Percentiles rank a stretch among this genome's conserved stretches.
Evolutionary conservation across 2,888 invertebrate species (phyloP).

Genomic region (Bhutanitis thaidina): DNA sequence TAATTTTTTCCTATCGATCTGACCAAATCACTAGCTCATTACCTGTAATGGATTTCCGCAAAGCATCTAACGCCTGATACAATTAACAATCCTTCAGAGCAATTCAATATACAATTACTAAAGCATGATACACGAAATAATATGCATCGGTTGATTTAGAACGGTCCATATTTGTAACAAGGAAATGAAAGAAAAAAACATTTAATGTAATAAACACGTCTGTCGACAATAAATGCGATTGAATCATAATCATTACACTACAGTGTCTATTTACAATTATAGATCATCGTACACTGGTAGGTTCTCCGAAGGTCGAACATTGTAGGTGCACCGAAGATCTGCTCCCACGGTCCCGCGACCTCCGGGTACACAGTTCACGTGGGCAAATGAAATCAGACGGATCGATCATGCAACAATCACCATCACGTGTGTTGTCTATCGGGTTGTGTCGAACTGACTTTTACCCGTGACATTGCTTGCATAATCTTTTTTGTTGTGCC

Average conservation of each 20-base stretch:
- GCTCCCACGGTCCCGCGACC: slow-evolving; percentile 43
- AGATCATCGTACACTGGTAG: slow-evolving; percentile 14
- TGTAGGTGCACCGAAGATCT: slow-evolving; percentile 21
- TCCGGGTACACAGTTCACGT: slow-evolving; percentile 34
- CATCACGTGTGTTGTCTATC: slow-evolving; percentile 17
- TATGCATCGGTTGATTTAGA: background rate
- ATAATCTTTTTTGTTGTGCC: slow-evolving; percentile 1
- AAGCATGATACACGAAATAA: slow-evolving; percentile 7
- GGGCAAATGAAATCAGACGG: slow-evolving; percentile 47
- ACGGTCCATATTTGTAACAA: slow-evolving; percentile 15
- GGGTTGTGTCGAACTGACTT: slow-evolving; percentile 6
- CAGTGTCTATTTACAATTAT: background rate
- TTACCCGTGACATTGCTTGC: slow-evolving; percentile 15
- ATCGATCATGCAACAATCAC: slow-evolving; percentile 39
- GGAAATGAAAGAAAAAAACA: slow-evolving; percentile 5
- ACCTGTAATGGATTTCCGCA: background rate
- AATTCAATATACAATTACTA: slow-evolving; percentile 10
- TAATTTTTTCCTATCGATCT: background rate
- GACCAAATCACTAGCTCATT: background rate
- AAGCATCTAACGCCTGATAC: background rate
- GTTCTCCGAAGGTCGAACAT: slow-evolving; percentile 23
- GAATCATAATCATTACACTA: slow-evolving; percentile 5
- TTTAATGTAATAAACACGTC: background rate
- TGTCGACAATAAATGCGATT: slow-evolving; percentile 1
- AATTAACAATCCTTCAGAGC: slow-evolving; percentile 9